These are phyloP conservation scores for Aricia artaxerxes DNA, from an alignment of 2,888 invertebrate species.

Conservation along the genomic window DNA sequence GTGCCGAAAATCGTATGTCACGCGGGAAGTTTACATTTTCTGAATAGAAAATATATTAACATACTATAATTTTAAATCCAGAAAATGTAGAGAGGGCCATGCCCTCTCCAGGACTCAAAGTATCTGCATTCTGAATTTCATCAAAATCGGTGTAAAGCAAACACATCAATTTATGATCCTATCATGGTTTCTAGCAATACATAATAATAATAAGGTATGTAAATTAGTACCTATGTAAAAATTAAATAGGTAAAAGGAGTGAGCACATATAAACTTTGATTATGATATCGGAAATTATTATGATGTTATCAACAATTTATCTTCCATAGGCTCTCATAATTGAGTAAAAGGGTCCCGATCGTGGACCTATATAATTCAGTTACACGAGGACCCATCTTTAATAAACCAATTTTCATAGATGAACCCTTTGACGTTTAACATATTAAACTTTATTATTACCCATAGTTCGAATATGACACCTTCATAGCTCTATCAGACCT, in stretches of 20 bases:
- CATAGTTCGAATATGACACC: conserved; percentile 12
- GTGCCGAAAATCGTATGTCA: too few relatives aligned
- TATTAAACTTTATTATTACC: conserved; percentile 12
- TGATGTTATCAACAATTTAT: conserved; percentile 20
- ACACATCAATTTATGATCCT: too few relatives aligned
- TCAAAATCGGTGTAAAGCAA: too few relatives aligned
- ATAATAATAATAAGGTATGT: too few relatives aligned
- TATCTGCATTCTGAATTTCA: too few relatives aligned
- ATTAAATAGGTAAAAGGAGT: background rate
- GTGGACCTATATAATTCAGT: background rate
- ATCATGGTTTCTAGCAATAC: too few relatives aligned
- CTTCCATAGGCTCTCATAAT: conserved; percentile 7
- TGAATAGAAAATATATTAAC: too few relatives aligned
- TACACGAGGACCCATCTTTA: conserved; percentile 13
- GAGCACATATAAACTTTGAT: background rate
- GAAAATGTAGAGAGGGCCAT: too few relatives aligned
- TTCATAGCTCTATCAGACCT: background rate
- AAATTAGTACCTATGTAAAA: too few relatives aligned
- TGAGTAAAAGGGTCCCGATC: background rate
- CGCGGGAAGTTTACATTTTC: too few relatives aligned
- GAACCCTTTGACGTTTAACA: conserved; percentile 17
- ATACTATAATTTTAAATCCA: too few relatives aligned
- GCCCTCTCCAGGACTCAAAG: too few relatives aligned
- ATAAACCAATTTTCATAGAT: conserved; percentile 25
- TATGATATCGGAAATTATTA: conserved; percentile 10